Percentiles rank a stretch among this genome's conserved stretches.
Conservation (phyloP, 2,888 invertebrate species). For the Andrena marginata region DNA sequence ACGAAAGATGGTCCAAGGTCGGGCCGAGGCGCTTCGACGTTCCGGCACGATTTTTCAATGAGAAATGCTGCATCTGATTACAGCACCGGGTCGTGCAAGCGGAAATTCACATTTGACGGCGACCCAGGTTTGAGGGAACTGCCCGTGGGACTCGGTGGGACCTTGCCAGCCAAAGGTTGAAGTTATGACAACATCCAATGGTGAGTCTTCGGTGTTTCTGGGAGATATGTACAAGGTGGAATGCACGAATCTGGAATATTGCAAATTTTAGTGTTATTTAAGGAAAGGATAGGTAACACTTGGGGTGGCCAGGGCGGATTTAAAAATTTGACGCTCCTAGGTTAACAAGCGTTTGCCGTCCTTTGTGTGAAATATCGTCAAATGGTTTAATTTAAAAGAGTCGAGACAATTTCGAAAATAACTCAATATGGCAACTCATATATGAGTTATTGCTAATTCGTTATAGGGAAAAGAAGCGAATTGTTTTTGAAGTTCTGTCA, state of each 20-base stretch:
- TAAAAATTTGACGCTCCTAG: too few relatives aligned
- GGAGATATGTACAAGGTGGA: not conserved
- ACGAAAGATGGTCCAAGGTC: not conserved
- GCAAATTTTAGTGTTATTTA: not conserved
- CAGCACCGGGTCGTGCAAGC: constrained; percentile 26
- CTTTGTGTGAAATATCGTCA: too few relatives aligned
- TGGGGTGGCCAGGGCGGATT: too few relatives aligned
- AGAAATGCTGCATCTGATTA: constrained; percentile 6
- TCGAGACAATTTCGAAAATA: too few relatives aligned
- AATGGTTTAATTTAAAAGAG: too few relatives aligned
- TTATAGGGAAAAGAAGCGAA: too few relatives aligned
- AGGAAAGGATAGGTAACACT: not conserved
- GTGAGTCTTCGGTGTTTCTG: constrained; percentile 53
- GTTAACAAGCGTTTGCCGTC: too few relatives aligned
- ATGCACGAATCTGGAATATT: not conserved
- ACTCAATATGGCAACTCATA: too few relatives aligned
- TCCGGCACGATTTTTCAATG: not conserved
- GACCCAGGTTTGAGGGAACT: constrained; percentile 33
- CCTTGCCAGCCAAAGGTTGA: constrained; percentile 8
- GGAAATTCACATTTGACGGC: constrained; percentile 28
- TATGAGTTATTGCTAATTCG: too few relatives aligned
- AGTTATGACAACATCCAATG: constrained; percentile 81
- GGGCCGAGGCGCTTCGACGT: not conserved
- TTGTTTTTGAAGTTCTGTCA: too few relatives aligned
- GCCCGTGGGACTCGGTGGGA: constrained; percentile 10